These are phyloP conservation scores for Cydia pomonella DNA, from an alignment of 1,140 invertebrate genomes.

Conservation along the genomic window DNA sequence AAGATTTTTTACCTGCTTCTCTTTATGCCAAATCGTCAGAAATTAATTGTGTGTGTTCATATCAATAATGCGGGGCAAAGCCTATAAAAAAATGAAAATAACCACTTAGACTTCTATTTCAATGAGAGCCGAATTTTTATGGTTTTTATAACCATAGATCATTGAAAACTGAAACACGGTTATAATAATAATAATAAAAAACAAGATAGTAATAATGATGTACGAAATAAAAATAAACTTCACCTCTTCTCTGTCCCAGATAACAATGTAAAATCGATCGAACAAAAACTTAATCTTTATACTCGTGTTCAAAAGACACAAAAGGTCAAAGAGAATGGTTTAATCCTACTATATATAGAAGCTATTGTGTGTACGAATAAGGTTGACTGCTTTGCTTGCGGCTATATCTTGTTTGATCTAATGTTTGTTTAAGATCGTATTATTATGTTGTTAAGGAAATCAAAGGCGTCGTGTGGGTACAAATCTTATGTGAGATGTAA, in stretches of 20 bases:
- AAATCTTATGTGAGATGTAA: not conserved
- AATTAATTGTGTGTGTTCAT: too few relatives aligned
- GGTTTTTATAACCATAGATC: too few relatives aligned
- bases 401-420: not conserved
- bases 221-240: not conserved
- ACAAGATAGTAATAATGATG: not conserved
- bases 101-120: too few relatives aligned
- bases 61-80: too few relatives aligned
- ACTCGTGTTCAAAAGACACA: not conserved
- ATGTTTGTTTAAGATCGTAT: not conserved
- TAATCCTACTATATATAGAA: slow-evolving; percentile 4
- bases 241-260: not conserved
- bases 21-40: too few relatives aligned
- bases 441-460: not conserved
- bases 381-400: not conserved
- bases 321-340: not conserved
- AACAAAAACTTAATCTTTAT: not conserved
- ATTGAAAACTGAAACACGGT: not conserved
- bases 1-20: too few relatives aligned
- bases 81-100: too few relatives aligned
- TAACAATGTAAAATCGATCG: not conserved
- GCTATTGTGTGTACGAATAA: not conserved
- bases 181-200: not conserved
- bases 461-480: not conserved
- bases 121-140: too few relatives aligned